phyloP scores from a whole-genome alignment of 2,797 vertebrate species.

The Anas georgica region DNA sequence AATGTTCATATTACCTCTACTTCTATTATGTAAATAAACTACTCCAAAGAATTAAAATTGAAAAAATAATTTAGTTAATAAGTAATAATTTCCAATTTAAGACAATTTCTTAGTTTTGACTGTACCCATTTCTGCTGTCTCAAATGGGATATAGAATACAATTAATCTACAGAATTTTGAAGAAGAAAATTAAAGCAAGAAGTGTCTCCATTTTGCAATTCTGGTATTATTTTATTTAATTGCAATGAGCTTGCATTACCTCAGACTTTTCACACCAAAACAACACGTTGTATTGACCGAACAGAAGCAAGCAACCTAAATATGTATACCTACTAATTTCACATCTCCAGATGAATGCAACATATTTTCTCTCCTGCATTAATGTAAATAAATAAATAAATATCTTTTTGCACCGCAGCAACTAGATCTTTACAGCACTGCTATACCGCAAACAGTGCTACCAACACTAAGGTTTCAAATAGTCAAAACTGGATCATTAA shows the following conservation, averaged over 20 bases:
- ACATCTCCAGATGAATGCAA: background rate
- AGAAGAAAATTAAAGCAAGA: background rate
- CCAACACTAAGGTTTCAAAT: background rate
- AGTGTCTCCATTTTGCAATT: background rate
- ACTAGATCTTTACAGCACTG: background rate
- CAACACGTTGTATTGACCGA: background rate
- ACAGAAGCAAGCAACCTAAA: background rate
- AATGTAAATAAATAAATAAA: background rate
- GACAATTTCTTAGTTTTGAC: background rate
- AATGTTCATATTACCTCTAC: background rate
- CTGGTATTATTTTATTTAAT: background rate
- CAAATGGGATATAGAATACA: background rate
- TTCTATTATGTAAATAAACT: background rate
- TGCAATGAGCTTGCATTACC: background rate
- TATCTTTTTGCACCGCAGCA: background rate
- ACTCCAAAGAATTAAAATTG: background rate
- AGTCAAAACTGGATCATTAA: background rate
- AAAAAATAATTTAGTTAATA: background rate
- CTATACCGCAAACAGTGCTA: background rate
- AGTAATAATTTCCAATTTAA: background rate
- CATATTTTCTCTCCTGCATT: background rate
- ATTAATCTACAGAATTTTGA: background rate
- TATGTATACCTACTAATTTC: background rate
- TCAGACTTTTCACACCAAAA: background rate
- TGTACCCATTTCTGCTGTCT: background rate